Evolutionary conservation across 2,888 invertebrate genomes (phyloP).

Genomic region (Cremastinae sp.): DNA sequence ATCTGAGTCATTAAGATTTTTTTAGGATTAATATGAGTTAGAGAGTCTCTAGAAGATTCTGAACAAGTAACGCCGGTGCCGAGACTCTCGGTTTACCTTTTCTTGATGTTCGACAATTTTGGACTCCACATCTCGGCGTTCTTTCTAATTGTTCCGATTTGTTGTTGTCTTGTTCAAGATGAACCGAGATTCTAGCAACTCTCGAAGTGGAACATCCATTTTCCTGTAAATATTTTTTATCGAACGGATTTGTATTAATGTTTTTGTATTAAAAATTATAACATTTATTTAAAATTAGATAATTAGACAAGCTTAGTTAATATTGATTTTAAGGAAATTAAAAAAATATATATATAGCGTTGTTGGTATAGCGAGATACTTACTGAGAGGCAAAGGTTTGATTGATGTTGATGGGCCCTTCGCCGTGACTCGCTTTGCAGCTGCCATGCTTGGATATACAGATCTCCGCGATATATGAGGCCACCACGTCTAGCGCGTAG

Average conservation of each 20-base stretch:
- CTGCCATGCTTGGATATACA: slow-evolving; percentile 83
- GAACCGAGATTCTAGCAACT: slow-evolving; percentile 77
- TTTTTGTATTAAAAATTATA: background rate
- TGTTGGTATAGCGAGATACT: slow-evolving; percentile 61
- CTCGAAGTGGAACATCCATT: slow-evolving; percentile 74
- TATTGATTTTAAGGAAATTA: too few species aligned
- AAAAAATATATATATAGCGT: background rate
- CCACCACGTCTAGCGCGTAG: slow-evolving; percentile 80
- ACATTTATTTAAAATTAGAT: too few species aligned
- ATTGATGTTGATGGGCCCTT: slow-evolving; percentile 75
- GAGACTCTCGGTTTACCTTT: slow-evolving; percentile 73
- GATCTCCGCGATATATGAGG: slow-evolving; percentile 80
- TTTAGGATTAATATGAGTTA: slow-evolving; percentile 66
- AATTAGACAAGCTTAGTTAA: too few species aligned
- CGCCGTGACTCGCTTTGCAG: slow-evolving; percentile 81
- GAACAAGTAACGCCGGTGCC: slow-evolving; percentile 75
- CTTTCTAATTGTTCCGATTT: slow-evolving; percentile 77
- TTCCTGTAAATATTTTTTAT: slow-evolving; percentile 69
- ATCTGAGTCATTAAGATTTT: slow-evolving; percentile 32
- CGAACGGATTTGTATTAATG: too few species aligned
- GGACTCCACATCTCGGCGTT: slow-evolving; percentile 74
- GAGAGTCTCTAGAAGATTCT: slow-evolving; percentile 77
- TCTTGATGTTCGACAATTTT: slow-evolving; percentile 73
- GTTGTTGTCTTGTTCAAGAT: slow-evolving; percentile 78
- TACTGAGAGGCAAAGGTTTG: slow-evolving; percentile 76